Evolutionary conservation across 2,113 vertebrate genomes (phyloP).

Genomic region (Entelurus aequoreus): DNA sequence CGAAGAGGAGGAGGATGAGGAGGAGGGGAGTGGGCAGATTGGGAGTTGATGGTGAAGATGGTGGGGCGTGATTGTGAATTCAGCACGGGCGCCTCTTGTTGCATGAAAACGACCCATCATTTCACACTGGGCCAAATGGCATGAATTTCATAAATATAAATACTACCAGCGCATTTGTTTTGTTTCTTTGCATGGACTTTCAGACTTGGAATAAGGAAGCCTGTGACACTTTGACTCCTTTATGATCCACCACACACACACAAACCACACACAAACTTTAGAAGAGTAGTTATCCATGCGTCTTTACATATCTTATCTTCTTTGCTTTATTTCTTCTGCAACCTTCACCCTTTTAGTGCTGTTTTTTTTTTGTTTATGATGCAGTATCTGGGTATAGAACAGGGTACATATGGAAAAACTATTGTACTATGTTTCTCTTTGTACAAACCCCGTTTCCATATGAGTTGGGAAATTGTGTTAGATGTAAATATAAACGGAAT

Average conservation of each 20-base stretch:
- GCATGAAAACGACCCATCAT: constrained; percentile 78
- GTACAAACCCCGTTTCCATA: too few relatives aligned
- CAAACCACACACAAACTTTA: constrained; percentile 7
- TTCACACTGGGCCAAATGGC: constrained; percentile 76
- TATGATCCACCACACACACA: constrained; percentile 35
- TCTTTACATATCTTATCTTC: constrained; percentile 10
- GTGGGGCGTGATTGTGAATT: constrained; percentile 72
- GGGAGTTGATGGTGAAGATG: constrained; percentile 16
- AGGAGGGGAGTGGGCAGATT: constrained; percentile 10
- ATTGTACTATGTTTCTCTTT: neutral
- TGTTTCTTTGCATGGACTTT: constrained; percentile 55
- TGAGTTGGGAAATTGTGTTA: too few relatives aligned
- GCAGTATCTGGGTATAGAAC: constrained; percentile 15
- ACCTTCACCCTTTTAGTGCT: constrained; percentile 3
- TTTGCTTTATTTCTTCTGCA: constrained; percentile 18
- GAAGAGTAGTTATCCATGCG: constrained; percentile 32
- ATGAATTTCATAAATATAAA: constrained; percentile 83
- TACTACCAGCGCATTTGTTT: constrained; percentile 71
- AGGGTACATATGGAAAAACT: neutral
- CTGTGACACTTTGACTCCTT: constrained; percentile 32
- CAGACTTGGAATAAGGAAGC: constrained; percentile 62
- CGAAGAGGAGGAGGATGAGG: constrained; percentile 3
- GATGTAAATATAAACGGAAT: too few relatives aligned
- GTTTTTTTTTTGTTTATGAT: constrained; percentile 8
- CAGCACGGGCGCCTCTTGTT: constrained; percentile 75